phyloP scores from a whole-genome alignment of 2,113 vertebrate species.

The Strigops habroptila region DNA sequence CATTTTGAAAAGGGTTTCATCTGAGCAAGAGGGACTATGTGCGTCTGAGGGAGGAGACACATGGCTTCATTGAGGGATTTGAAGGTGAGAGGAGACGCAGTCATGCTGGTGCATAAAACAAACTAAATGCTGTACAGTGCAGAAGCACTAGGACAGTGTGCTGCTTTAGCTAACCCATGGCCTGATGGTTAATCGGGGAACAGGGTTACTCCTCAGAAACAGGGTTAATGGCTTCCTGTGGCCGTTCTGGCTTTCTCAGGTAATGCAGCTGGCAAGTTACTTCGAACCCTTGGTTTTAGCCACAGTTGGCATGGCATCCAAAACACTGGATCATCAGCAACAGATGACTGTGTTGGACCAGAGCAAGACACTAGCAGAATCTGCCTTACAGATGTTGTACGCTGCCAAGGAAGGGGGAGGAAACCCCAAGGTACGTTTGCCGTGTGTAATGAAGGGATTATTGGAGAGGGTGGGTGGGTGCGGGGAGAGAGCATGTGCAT shows the following conservation, averaged over 20 bases:
- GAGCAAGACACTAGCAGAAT: conserved; percentile 95
- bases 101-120: neutral
- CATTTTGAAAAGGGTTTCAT: neutral
- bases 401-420: conserved; percentile 98
- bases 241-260: conserved; percentile 69
- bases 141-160: neutral
- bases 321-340: conserved; percentile 92
- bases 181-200: fast-evolving
- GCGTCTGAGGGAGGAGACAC: neutral
- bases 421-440: conserved; percentile 88
- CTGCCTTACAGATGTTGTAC: conserved; percentile 95
- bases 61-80: neutral
- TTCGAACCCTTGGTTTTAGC: conserved; percentile 93
- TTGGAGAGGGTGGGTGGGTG: neutral
- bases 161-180: neutral
- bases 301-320: conserved; percentile 91
- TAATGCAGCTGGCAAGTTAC: conserved; percentile 93
- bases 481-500: fast-evolving
- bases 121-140: fast-evolving
- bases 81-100: neutral
- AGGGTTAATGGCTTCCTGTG: neutral
- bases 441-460: neutral
- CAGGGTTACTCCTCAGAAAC: neutral
- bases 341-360: conserved; percentile 98
- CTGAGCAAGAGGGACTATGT: neutral